A percentile compares a stretch with the other conserved stretches of the same genome.
Conservation (phyloP, 2,797 vertebrate species). For the Coranthus polyacanthus region DNA sequence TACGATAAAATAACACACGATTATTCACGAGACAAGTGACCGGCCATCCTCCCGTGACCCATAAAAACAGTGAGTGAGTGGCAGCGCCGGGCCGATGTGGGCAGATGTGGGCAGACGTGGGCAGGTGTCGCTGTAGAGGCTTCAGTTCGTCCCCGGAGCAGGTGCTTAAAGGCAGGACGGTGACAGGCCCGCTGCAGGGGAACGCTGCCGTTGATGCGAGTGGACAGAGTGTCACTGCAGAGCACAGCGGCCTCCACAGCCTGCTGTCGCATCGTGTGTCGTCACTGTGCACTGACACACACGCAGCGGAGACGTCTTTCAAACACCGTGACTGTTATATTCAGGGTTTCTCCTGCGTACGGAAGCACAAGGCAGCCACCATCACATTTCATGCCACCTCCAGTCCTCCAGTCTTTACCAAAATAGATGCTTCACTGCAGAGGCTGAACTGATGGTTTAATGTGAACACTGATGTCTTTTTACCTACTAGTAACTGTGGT, state of each 20-base stretch:
- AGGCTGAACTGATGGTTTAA: too few relatives aligned
- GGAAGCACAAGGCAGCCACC: too few relatives aligned
- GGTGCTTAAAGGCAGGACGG: slow-evolving; percentile 66
- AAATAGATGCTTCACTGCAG: too few relatives aligned
- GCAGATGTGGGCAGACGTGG: slow-evolving; percentile 59
- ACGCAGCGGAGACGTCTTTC: slow-evolving; percentile 37
- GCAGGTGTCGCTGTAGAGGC: slow-evolving; percentile 63
- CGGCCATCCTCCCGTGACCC: slow-evolving; percentile 53
- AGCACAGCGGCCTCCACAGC: slow-evolving; percentile 44
- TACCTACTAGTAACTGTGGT: too few relatives aligned
- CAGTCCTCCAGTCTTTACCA: too few relatives aligned
- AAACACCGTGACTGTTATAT: slow-evolving; percentile 16
- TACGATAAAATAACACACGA: too few relatives aligned
- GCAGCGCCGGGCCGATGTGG: slow-evolving; percentile 52
- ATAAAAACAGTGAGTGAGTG: slow-evolving; percentile 45
- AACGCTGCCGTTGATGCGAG: slow-evolving; percentile 54
- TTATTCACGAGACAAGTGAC: too few relatives aligned
- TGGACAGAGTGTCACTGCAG: slow-evolving; percentile 71
- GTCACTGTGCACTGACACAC: slow-evolving; percentile 31
- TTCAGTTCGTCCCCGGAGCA: slow-evolving; percentile 46
- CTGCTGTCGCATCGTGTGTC: slow-evolving; percentile 67
- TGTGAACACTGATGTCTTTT: too few relatives aligned
- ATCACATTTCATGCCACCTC: too few relatives aligned
- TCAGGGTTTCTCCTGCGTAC: too few relatives aligned
- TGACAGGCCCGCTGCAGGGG: slow-evolving; percentile 40